A percentile compares a stretch with the other conserved stretches of the same genome.
These are phyloP conservation scores for Acanthosepion lycidas DNA, from an alignment of 2,888 invertebrate genomes.

Conservation along the genomic window DNA sequence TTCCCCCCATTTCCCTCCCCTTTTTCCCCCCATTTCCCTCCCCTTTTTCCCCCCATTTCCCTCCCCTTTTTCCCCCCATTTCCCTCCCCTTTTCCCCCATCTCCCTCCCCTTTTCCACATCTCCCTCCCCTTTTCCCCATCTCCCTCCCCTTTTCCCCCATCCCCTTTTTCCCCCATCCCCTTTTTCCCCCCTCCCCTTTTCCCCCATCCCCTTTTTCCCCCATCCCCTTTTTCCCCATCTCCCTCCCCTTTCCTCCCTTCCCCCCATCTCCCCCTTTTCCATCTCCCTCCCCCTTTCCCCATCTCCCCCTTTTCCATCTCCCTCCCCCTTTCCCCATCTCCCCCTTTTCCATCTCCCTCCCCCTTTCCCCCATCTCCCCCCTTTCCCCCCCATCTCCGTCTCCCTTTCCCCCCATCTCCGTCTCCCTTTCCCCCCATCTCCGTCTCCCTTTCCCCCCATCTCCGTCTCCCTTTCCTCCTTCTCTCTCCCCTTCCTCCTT, in stretches of 20 bases:
- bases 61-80: neutral
- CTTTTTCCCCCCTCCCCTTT: neutral
- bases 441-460: too few species aligned
- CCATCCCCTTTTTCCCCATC: too few species aligned
- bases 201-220: too few species aligned
- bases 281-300: fast-evolving
- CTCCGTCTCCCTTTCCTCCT: fast-evolving
- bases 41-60: neutral
- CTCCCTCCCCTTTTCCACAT: neutral
- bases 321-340: neutral
- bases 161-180: neutral
- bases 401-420: too few species aligned
- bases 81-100: neutral
- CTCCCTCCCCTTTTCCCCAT: neutral
- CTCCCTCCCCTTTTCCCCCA: neutral
- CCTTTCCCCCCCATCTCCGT: too few species aligned
- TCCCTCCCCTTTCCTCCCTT: too few species aligned
- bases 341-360: neutral
- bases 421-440: too few species aligned
- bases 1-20: neutral
- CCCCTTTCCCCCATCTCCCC: too few species aligned
- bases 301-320: too few species aligned
- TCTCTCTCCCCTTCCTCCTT: too few species aligned
- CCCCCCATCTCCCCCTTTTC: too few species aligned
- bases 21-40: neutral